phyloP scores from a whole-genome alignment of 2,113 vertebrate genomes.

The Dasypus novemcinctus region DNA sequence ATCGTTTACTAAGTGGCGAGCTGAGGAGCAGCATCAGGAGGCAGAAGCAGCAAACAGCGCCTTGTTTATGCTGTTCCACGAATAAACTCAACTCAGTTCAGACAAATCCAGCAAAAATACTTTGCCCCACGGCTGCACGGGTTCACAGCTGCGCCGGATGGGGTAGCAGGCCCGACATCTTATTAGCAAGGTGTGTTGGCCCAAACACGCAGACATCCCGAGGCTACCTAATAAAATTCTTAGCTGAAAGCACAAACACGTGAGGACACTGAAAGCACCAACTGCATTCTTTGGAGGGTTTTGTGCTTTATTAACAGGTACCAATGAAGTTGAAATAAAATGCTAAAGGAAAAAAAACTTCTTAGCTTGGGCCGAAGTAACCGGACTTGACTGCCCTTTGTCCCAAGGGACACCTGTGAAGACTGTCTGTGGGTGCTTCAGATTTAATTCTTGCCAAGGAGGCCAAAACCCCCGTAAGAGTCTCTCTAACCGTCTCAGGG shows the following conservation, averaged over 20 bases:
- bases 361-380: background rate
- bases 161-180: background rate
- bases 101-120: background rate
- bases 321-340: no score
- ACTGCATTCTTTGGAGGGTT: no score
- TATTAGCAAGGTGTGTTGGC: background rate
- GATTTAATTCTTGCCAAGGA: background rate
- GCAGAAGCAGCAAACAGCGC: background rate
- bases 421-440: background rate
- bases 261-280: no score
- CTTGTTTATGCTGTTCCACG: background rate
- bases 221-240: background rate
- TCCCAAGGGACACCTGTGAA: background rate
- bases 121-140: background rate
- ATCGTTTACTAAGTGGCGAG: background rate
- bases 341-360: background rate
- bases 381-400: background rate
- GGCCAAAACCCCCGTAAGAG: background rate
- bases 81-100: background rate
- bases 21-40: background rate
- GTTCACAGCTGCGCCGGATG: background rate
- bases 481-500: background rate
- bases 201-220: background rate
- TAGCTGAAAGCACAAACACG: no score
- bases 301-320: no score